phyloP scores from a whole-genome alignment of 92 coral and sea anemone genomes.

The Isaurus tuberculatus region DNA sequence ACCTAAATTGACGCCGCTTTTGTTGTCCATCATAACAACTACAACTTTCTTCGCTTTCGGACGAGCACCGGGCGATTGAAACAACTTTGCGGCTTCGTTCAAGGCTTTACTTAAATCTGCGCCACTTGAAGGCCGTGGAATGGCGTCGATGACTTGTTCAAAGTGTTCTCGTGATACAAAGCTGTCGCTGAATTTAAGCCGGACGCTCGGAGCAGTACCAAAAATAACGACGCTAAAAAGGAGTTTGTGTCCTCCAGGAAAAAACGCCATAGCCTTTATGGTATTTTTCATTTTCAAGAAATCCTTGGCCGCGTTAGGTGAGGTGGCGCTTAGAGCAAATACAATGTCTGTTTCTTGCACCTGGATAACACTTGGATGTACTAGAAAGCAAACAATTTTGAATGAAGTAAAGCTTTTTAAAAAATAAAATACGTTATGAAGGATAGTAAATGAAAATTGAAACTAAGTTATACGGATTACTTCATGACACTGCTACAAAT shows the following conservation, averaged over 20 bases:
- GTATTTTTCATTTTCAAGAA: conserved; percentile 72
- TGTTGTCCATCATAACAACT: conserved; percentile 34
- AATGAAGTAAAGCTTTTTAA: no score
- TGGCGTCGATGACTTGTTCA: conserved; percentile 15
- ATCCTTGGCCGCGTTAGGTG: conserved; percentile 62
- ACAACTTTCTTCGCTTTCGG: conserved; percentile 59
- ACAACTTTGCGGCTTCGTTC: conserved; percentile 48
- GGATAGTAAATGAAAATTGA: neutral
- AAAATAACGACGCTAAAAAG: conserved; percentile 77
- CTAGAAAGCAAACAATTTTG: neutral
- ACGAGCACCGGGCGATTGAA: conserved; percentile 60
- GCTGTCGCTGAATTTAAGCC: conserved; percentile 57
- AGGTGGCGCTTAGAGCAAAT: conserved; percentile 78
- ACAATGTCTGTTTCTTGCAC: conserved; percentile 68
- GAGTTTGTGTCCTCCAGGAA: conserved; percentile 67
- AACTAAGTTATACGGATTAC: no score
- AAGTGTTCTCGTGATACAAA: conserved; percentile 10
- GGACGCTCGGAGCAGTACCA: conserved; percentile 68
- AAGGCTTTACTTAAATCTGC: conserved; percentile 44
- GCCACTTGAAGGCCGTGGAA: conserved; percentile 8
- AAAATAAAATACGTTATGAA: neutral
- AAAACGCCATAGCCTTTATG: conserved; percentile 69
- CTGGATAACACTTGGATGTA: conserved; percentile 5
- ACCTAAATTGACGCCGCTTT: neutral
- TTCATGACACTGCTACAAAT: no score